phyloP scores from a whole-genome alignment of 2,888 invertebrate genomes.

The Carcina quercana region DNA sequence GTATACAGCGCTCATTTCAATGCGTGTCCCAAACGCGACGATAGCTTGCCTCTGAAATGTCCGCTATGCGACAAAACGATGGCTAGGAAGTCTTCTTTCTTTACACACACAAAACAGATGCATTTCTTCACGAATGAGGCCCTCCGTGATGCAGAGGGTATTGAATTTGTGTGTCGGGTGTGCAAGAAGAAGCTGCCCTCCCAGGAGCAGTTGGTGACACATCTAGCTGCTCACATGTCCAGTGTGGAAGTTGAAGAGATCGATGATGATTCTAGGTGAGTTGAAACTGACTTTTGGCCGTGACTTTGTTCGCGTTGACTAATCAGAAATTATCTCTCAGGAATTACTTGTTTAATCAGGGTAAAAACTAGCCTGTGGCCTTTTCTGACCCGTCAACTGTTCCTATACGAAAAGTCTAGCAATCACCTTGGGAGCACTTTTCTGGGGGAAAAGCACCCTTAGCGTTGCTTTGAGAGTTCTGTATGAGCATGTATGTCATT shows the following conservation, averaged over 20 bases:
- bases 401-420: too few species aligned
- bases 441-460: too few species aligned
- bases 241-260: constrained; percentile 40
- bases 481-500: too few species aligned
- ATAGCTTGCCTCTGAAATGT: constrained; percentile 32
- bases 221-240: constrained; percentile 58
- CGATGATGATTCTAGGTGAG: constrained; percentile 25
- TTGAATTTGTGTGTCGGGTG: too few species aligned
- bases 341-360: too few species aligned
- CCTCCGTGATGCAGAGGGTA: constrained; percentile 24
- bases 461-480: too few species aligned
- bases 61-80: constrained; percentile 42
- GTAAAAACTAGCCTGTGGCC: too few species aligned
- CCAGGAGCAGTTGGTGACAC: constrained; percentile 51
- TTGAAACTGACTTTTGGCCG: not conserved
- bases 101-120: constrained; percentile 40
- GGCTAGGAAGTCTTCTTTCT: constrained; percentile 35
- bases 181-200: constrained; percentile 46
- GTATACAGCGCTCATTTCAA: constrained; percentile 43
- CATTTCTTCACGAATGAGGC: constrained; percentile 37
- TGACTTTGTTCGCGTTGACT: too few species aligned
- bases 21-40: constrained; percentile 36
- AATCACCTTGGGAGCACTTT: too few species aligned
- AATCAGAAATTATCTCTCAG: too few species aligned
- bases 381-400: too few species aligned